Percentiles rank a stretch among this genome's conserved stretches.
Evolutionary conservation across 1,140 invertebrate genomes (phyloP).

Genomic region (Dufourea novaeangliae): DNA sequence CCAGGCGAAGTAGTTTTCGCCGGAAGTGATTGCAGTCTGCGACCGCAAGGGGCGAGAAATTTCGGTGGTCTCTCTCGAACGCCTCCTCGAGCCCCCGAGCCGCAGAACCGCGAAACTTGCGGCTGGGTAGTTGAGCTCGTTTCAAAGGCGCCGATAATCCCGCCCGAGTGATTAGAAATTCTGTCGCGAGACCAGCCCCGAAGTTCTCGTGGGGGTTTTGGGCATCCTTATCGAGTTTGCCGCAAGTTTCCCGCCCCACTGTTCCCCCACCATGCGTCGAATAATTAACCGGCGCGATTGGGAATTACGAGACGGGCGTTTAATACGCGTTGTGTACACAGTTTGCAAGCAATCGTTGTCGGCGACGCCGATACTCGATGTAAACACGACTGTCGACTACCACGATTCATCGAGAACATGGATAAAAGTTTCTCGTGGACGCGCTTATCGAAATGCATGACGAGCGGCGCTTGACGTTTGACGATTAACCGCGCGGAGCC

Average conservation of each 20-base stretch:
- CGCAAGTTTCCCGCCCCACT: background rate
- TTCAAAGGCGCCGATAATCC: slow-evolving; percentile 58
- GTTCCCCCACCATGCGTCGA: background rate
- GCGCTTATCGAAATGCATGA: background rate
- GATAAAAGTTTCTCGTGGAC: background rate
- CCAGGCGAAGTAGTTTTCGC: background rate
- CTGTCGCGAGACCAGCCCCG: slow-evolving; percentile 16
- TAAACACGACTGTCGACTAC: background rate
- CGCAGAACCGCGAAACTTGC: slow-evolving; percentile 28
- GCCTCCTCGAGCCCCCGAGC: background rate
- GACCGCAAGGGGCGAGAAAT: slow-evolving; percentile 18
- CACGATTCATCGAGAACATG: background rate
- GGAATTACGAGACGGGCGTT: slow-evolving; percentile 23
- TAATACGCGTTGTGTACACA: slow-evolving; percentile 2
- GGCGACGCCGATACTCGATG: background rate
- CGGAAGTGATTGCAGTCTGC: slow-evolving; percentile 22
- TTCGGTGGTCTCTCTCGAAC: background rate
- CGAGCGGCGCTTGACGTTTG: too few relatives aligned
- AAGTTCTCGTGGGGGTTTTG: slow-evolving; percentile 10
- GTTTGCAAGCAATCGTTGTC: background rate
- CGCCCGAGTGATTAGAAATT: slow-evolving; percentile 55
- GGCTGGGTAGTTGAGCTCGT: background rate
- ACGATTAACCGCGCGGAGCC: background rate
- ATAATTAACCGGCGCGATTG: slow-evolving; percentile 22
- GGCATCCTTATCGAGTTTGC: slow-evolving; percentile 39